Conservation (phyloP, 1,140 invertebrate genomes). For the Papilio machaon region DNA sequence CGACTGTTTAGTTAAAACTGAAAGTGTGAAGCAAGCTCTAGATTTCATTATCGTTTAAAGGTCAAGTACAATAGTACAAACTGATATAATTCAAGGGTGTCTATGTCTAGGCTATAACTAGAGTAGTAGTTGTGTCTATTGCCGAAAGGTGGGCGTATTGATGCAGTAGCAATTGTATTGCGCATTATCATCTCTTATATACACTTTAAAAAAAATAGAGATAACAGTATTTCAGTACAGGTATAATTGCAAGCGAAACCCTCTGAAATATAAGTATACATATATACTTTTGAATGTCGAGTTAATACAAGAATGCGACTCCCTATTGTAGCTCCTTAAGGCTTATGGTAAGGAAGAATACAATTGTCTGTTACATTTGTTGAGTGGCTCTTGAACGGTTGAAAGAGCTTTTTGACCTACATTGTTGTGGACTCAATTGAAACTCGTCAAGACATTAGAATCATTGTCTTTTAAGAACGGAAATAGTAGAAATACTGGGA, state of each 20-base stretch:
- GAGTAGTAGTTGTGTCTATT: no score
- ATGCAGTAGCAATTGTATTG: no score
- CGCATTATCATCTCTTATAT: no score
- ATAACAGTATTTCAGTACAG: no score
- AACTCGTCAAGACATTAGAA: neutral
- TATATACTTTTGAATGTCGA: neutral
- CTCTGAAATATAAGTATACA: neutral
- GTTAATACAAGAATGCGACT: neutral
- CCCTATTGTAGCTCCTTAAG: neutral
- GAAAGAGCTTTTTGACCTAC: slow-evolving; percentile 10
- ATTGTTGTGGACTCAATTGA: slow-evolving; percentile 9
- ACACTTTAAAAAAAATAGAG: no score
- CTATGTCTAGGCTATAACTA: no score
- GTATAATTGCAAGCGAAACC: no score
- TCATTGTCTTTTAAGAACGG: neutral
- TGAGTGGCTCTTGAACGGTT: neutral
- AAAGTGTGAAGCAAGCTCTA: neutral
- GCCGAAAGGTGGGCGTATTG: no score
- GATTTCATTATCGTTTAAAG: neutral
- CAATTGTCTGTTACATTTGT: slow-evolving; percentile 16
- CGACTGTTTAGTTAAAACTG: no score
- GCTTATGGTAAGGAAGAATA: neutral
- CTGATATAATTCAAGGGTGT: no score
- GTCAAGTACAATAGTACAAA: neutral
- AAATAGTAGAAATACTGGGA: neutral